Evolutionary conservation across 2,113 vertebrate genomes (phyloP), one percentile per base, ranked within the genome.

Genomic region (Anguilla japonica): DNA sequence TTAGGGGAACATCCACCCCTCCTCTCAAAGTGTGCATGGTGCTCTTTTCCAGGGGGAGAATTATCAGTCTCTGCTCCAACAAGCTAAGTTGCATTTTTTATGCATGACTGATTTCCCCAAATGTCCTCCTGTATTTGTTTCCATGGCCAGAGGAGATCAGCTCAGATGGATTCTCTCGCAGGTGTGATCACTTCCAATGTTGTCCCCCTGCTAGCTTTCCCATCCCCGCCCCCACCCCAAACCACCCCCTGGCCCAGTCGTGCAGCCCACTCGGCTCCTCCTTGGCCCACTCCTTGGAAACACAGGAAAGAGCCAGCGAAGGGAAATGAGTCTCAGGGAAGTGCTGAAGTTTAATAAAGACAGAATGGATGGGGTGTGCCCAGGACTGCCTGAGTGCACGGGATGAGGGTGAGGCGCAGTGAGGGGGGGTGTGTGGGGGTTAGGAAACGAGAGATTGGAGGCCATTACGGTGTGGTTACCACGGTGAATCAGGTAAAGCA

Each of bases 301-400:
- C 87, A 88, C 94, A 94, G 94, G 94, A 93, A 88, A 88, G 87
- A 87, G 89, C 90, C 90, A 84, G 88, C 41, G 89, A 88, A 90
- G 91, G 89, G 56, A 95, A 96, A 95, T 95, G 93, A 95, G 92
- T 92, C 93, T 92, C 87, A 40, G 90, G 91, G 93, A 75, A 93
- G 93, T 90, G 91, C 91, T 95, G 94, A 96, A 94, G 94, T 96
- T 96, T 96, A 96, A 96, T 95, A 95, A 95, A 95, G 94, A 92
- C 93, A 93, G 92, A 94, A 95, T 94, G 94, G 94, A 95, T 94
- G 94, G 94, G 93, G 94, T 95, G 93, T 95, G 94, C 92, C 91
- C 87, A 90, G 92, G 92, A 94, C 92, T 89, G 89, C 89, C 89
- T 89, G 90, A 92, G 91, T 89, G 90, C 90, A 78, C 81, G 39